Conservation (phyloP, 30 jellyfish, hydroid and myxozoan genomes). For the Catostylus mosaicus region DNA sequence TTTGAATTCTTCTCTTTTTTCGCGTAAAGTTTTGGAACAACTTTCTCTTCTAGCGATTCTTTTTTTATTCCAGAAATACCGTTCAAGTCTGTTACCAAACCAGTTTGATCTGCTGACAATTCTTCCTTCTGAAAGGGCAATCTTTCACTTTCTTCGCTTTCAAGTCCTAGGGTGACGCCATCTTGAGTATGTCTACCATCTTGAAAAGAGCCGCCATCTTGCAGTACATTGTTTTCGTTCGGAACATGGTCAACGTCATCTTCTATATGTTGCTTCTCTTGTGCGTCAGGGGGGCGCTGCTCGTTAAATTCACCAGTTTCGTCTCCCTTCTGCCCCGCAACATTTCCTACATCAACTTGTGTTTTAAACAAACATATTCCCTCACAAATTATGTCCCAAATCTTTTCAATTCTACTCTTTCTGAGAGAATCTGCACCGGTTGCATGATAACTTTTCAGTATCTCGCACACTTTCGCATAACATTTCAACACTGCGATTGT, state of each 20-base stretch:
- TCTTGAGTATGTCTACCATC: constrained; percentile 56
- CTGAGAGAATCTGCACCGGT: constrained; percentile 34
- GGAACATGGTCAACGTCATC: constrained; percentile 55
- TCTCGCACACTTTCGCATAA: constrained; percentile 83
- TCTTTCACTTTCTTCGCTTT: neutral
- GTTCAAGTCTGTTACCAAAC: neutral
- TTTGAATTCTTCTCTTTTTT: constrained; percentile 5
- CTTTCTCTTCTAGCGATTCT: too few relatives aligned
- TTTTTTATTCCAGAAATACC: too few relatives aligned
- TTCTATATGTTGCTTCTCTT: neutral
- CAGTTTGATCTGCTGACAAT: neutral
- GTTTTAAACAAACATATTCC: constrained; percentile 30
- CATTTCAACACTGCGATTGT: constrained; percentile 57
- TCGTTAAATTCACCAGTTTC: neutral
- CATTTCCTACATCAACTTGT: neutral
- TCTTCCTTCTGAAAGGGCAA: neutral
- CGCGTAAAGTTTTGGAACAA: constrained; percentile 24
- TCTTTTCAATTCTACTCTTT: constrained; percentile 31
- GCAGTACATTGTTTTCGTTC: constrained; percentile 31
- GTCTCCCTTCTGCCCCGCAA: neutral
- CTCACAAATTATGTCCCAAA: constrained; percentile 61
- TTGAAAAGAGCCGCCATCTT: constrained; percentile 72
- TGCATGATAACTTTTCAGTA: constrained; percentile 45
- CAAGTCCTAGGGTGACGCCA: constrained; percentile 8
- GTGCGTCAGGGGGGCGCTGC: neutral